These are phyloP conservation scores for Chionoecetes opilio DNA, from an alignment of 1,140 invertebrate species.

Conservation along the genomic window DNA sequence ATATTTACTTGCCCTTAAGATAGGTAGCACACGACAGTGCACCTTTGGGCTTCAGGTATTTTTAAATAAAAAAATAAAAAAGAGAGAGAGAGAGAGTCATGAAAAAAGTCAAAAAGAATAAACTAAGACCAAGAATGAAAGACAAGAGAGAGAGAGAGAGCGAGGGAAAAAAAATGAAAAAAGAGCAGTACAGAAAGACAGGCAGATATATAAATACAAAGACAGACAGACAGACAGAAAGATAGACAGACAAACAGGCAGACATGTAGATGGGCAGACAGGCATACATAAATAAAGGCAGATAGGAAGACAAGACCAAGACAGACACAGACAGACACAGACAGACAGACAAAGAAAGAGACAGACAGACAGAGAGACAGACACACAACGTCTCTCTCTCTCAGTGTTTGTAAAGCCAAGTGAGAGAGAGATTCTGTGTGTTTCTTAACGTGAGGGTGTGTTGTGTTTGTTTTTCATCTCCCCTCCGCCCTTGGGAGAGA, in stretches of 20 bases:
- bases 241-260: neutral
- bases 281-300: neutral
- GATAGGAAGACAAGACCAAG: no score
- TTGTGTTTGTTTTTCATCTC: slow-evolving; percentile 7
- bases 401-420: neutral
- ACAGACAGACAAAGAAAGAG: neutral
- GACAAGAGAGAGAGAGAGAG: neutral
- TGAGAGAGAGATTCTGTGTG: neutral
- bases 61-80: no score
- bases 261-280: neutral
- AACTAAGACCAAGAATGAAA: no score
- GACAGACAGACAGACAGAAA: no score
- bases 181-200: neutral
- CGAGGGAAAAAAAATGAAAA: neutral
- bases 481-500: neutral
- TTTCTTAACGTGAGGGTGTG: neutral
- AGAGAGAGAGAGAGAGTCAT: no score
- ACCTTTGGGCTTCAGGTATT: no score
- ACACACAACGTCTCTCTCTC: neutral
- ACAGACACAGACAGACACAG: neutral
- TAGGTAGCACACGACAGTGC: no score
- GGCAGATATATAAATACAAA: no score
- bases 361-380: neutral
- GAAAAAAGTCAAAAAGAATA: no score
- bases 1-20: no score